These are phyloP conservation scores for Hylomyscus alleni DNA, from an alignment of 2,797 vertebrate genomes.

Conservation along the genomic window DNA sequence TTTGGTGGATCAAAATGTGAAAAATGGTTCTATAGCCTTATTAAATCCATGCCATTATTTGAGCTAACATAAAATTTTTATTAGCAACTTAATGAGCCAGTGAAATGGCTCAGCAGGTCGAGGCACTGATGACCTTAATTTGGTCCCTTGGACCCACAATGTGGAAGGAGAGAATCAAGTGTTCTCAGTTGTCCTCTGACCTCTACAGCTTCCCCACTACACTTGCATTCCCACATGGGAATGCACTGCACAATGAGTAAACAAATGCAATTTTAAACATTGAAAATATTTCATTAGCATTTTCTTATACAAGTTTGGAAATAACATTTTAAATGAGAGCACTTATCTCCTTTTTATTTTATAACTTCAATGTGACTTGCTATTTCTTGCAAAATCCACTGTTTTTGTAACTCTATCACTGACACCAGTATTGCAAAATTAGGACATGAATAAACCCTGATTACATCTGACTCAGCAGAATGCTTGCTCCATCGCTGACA, in stretches of 20 bases:
- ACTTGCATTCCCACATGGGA: background rate
- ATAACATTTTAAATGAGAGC: constrained; percentile 3
- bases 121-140: background rate
- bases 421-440: background rate
- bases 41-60: background rate
- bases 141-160: background rate
- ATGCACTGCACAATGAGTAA: background rate
- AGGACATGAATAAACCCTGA: constrained; percentile 32
- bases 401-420: constrained; percentile 31
- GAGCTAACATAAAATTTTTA: background rate
- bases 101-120: background rate
- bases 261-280: background rate
- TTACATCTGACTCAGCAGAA: constrained; percentile 52
- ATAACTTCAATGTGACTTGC: constrained; percentile 33
- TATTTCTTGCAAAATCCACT: constrained; percentile 55
- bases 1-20: constrained; percentile 11
- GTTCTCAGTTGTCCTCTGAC: background rate
- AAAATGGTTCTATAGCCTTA: background rate
- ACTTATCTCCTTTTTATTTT: constrained; percentile 29
- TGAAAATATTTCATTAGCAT: background rate
- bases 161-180: background rate
- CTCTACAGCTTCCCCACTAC: too few relatives aligned
- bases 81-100: background rate
- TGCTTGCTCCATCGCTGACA: background rate
- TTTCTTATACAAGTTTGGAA: constrained; percentile 29